Evolutionary conservation across 2,113 vertebrate genomes (phyloP), one percentile per base, ranked within the genome.

Genomic region (Hiodon tergisus): DNA sequence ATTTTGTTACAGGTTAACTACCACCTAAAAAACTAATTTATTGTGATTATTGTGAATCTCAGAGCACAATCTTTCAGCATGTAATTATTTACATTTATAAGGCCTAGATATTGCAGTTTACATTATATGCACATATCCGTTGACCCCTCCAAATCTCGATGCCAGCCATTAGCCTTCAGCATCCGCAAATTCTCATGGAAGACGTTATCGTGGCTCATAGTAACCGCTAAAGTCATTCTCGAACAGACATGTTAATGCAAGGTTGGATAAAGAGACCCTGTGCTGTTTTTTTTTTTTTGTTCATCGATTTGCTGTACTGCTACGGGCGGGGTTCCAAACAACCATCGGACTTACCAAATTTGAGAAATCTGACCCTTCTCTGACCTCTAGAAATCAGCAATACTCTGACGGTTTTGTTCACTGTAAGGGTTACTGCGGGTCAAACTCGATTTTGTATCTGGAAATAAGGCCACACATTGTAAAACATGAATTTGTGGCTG

Each of bases 221-320:
- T 31, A 31, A 31, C 31, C 31, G 31, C 31, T 31, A 1, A 31
- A 31, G 31, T 31, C 31, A 31, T 31, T 31, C 31, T 31, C 31
- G 31, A 31, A 31, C 31, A 31, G 31, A 31, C 31, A 31, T 31
- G 31, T 31, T 31, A 3, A 8, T 59, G 3, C 58, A 59, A 59
- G 7, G 4, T 59, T 4, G 14, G 8, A 3, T 59, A 9, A 59
- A 9, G 58, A 59, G 9, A 59, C 8, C 9, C 17, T n/a, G 11
- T 54, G 14, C 51, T 31, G 51, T 16, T 6, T 48, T 69, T 16
- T 69, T 54, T 54, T 73, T 73, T 60, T 73, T 16, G 31, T 50
- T 58, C 55, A 73, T 73, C 65, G 67, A 65, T 75, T 74, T 58
- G 51, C 54, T 60, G 61, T 65, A 71, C 51, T 61, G 14, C 60